Conservation (phyloP, 2,113 vertebrate species). For the Chaenocephalus aceratus region DNA sequence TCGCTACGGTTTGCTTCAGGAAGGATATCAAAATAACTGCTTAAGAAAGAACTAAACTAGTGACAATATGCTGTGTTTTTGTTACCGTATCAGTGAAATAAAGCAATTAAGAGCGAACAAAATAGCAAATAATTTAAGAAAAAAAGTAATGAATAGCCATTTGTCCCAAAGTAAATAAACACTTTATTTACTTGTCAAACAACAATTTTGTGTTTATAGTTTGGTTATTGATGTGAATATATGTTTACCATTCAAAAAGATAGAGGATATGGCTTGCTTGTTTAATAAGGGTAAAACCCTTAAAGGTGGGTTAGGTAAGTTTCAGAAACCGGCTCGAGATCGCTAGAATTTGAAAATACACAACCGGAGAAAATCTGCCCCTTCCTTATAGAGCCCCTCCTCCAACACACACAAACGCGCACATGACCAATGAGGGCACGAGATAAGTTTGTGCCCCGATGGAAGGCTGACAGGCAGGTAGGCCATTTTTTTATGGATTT, state of each 20-base stretch:
- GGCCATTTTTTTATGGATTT: too few species aligned
- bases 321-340: too few species aligned
- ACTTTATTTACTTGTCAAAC: too few species aligned
- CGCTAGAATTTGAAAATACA: too few species aligned
- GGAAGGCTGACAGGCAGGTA: too few species aligned
- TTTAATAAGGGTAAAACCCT: background rate
- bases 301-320: too few species aligned
- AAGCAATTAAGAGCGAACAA: background rate
- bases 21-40: background rate
- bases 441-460: too few species aligned
- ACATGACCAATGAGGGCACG: too few species aligned
- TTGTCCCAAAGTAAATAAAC: background rate
- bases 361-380: too few species aligned
- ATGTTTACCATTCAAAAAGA: constrained; percentile 7
- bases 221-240: constrained; percentile 1
- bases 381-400: too few species aligned
- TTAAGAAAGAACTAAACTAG: background rate
- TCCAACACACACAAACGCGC: too few species aligned
- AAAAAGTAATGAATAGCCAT: background rate
- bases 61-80: background rate
- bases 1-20: background rate
- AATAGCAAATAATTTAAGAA: background rate
- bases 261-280: background rate
- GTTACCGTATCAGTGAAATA: background rate
- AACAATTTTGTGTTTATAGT: background rate